Base-by-base conservation (phyloP, 1,140 invertebrate genomes). In the Danaus plexippus region DNA sequence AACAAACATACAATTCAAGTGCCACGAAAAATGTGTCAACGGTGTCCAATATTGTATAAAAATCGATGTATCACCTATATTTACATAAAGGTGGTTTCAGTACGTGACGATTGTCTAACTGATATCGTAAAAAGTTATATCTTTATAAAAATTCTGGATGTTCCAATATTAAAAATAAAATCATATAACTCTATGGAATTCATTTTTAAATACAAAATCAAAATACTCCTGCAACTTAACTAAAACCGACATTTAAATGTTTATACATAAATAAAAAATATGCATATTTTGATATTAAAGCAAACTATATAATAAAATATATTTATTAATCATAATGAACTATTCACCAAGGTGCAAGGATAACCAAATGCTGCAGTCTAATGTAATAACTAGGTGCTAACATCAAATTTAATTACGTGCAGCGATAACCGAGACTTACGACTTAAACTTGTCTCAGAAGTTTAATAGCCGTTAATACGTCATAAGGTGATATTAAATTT, bases 31-130 rank as follows among this genome's bases (percentile, higher is more conserved):
- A 32, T 32, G 22, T 32, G 22, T 32, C 22, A 6, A 6, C 22
- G 22, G 4, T 32, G 22, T 32, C 22, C 22, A 32, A 32, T 32
- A 32, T 32, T 32, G 22, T 32, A 32, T 32, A 32, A 32, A 32
- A n/a, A 47, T 12, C 47, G 18, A 49, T 11, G 32, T 41, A 51
- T 51, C 42, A 41, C 49, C 42, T 51, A 48, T 51, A 72, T 72
- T 69, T 71, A 73, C 62, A 69, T 73, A 71, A 68, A 68, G 55
- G 55, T 66, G 56, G 47, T 43, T 61, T 43, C 51, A 9, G 47
- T 13, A 57, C 60, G 60, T 62, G 60, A 43, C 55, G 52, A 57
- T 62, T 54, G 60, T 57, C 22, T 43, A 51, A 54, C 51, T 57
- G 41, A 32, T 32, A 32, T 32, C 22, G 22, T 32, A 32, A 32